Evolutionary conservation across 2,113 vertebrate genomes (phyloP), one percentile per base, ranked within the genome.

Genomic region (Nesoenas mayeri): DNA sequence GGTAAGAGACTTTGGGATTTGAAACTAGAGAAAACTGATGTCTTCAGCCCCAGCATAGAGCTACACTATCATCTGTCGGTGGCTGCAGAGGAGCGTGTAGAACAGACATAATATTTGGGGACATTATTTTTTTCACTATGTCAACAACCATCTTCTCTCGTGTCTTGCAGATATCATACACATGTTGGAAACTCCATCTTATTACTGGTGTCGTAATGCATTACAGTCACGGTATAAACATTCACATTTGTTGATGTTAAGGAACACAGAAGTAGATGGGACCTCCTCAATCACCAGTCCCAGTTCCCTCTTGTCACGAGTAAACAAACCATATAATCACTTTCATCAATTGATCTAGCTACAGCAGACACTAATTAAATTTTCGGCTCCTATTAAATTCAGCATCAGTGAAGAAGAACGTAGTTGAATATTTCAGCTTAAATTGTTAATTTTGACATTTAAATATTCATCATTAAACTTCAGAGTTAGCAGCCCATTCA

Each of bases 251-350:
- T 93, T 96, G 83, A 90, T 94, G 64, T 56, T 86, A 84, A 54
- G 69, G 56, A 86, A 17, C 83, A 78, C 36, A 93, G 51, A 17
- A 84, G 29, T 67, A 89, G 64, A 89, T 0, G 1, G 56, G 75
- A 93, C 67, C 69, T 93, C 83, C 65, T 96, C 91, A 91, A 81
- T 97, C 95, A 96, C 65, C 25, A 70, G 4, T 42, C 70, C 56
- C 69, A 34, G 69, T 29, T 94, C 53, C 38, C 28, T 79, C 88
- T 71, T 87, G 94, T 96, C 95, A 58, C 87, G 85, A 89, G 77
- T 81, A 96, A 97, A 96, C 77, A 95, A 96, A 87, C 86, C 94
- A 75, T 92, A 89, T 92, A 95, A 96, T 93, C 48, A 34, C 80
- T 93, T 93, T 79, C 89, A 95, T 97, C 86, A 95, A 74, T 71